Base-by-base conservation (phyloP, 2,113 vertebrate species). In the Terrapene triunguis region DNA sequence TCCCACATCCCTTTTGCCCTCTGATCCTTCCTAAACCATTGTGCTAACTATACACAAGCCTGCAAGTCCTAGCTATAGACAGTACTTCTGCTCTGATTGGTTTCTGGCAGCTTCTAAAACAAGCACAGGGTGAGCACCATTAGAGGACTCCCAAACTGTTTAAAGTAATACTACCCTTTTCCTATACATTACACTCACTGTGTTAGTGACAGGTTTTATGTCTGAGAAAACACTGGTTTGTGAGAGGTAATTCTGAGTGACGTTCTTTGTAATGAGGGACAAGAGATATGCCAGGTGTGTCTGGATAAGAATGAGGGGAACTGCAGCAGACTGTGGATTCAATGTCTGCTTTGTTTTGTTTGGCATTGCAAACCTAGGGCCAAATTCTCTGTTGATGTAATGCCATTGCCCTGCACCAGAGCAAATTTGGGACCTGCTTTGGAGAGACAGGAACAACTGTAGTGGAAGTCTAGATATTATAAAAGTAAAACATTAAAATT, bases 311-410 rank as follows among this genome's bases (percentile, higher is more conserved):
- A 27, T 0, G 0, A 91, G 25, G 86, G 82, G 13, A 90, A 53
- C 1, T 1, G 8, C 54, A 90, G 69, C n/a, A 17, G 65, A 42
- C 14, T 48, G 6, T 11, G 44, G 69, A 48, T 35, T 29, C 47
- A 42, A 54, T 16, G 21, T 81, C 59, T 92, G 80, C 82, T 95
- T 87, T 76, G 57, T 74, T 91, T 82, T 93, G 17, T 74, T 91
- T 82, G 93, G 21, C 59, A 48, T 53, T 88, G 85, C 44, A 1
- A 55, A 92, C 22, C 3, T 57, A 72, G 84, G 17, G 55, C 29
- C 0, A 0, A 83, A 84, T 94, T 95, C n/a, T 69, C 54, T 35
- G 27, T 21, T 57, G 76, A 13, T 0, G 0, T 76, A 3, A 48
- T 48, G 51, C 21, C 55, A 72, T 29, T 0, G 1, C 16, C n/a